These are phyloP conservation scores for Athetis lepigone DNA, from an alignment of 2,888 invertebrate species.

Conservation along the genomic window DNA sequence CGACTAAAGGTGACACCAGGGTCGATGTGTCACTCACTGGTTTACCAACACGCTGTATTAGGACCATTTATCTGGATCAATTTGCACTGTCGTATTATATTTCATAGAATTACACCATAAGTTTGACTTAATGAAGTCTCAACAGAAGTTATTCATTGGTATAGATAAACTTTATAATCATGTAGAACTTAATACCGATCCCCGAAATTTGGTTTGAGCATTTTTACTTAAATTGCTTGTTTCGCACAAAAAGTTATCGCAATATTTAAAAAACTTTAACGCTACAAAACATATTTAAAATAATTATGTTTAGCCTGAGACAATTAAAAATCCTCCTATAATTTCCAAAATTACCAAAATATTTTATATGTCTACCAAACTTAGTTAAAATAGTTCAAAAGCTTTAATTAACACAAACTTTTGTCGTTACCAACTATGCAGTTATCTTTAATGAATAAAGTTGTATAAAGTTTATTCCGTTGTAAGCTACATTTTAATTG, in stretches of 20 bases:
- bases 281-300: background rate
- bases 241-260: background rate
- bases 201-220: too few relatives aligned
- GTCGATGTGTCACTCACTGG: too few relatives aligned
- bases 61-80: too few relatives aligned
- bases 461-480: slow-evolving; percentile 8
- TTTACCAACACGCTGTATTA: too few relatives aligned
- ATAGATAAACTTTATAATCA: too few relatives aligned
- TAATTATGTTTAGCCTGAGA: background rate
- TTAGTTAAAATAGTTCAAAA: slow-evolving; percentile 48
- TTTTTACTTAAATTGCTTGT: too few relatives aligned
- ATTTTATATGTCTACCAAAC: slow-evolving; percentile 10
- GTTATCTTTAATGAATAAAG: slow-evolving; percentile 40
- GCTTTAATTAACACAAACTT: slow-evolving; percentile 43
- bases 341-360: slow-evolving; percentile 20
- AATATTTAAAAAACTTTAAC: background rate
- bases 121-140: too few relatives aligned
- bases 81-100: too few relatives aligned
- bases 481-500: slow-evolving; percentile 9
- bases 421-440: slow-evolving; percentile 32
- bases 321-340: slow-evolving; percentile 13
- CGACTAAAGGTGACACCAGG: too few relatives aligned
- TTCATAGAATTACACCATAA: too few relatives aligned
- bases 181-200: too few relatives aligned
- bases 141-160: too few relatives aligned